Percentiles rank a stretch among this genome's conserved stretches.
Conservation (phyloP, 1,140 invertebrate genomes). For the Lanistes nyassanus region DNA sequence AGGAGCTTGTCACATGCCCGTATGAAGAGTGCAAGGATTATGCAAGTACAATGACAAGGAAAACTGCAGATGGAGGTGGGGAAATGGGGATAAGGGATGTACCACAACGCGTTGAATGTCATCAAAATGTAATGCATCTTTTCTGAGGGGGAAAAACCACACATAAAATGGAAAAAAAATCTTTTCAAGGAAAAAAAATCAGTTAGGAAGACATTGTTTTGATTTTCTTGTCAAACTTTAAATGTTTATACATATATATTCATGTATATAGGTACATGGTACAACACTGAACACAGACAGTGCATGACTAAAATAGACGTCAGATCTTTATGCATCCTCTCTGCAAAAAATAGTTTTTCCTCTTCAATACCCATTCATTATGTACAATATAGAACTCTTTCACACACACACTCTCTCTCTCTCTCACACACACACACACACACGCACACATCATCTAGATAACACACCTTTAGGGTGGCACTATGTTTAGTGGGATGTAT, state of each 20-base stretch:
- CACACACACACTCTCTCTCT: too few species aligned
- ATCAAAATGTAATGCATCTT: background rate
- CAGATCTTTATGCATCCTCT: background rate
- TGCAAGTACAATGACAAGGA: too few species aligned
- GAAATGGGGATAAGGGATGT: too few species aligned
- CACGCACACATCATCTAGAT: too few species aligned
- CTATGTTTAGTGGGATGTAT: too few species aligned
- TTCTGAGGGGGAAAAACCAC: background rate
- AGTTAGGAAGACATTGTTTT: slow-evolving; percentile 13
- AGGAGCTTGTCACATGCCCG: too few species aligned
- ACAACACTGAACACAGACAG: slow-evolving; percentile 13
- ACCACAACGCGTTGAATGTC: too few species aligned
- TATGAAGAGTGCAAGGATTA: too few species aligned
- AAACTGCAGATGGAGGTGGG: too few species aligned
- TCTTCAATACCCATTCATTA: background rate
- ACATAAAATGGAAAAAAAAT: background rate
- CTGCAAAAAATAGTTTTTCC: background rate
- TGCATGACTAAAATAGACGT: background rate
- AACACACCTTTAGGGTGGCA: too few species aligned
- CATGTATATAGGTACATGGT: background rate
- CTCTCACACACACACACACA: too few species aligned
- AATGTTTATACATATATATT: too few species aligned
- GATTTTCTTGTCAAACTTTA: slow-evolving; percentile 6
- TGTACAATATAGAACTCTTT: background rate
- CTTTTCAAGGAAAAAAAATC: background rate